Conservation (phyloP, 2,797 vertebrate species). For the Sebastes nivosus region DNA sequence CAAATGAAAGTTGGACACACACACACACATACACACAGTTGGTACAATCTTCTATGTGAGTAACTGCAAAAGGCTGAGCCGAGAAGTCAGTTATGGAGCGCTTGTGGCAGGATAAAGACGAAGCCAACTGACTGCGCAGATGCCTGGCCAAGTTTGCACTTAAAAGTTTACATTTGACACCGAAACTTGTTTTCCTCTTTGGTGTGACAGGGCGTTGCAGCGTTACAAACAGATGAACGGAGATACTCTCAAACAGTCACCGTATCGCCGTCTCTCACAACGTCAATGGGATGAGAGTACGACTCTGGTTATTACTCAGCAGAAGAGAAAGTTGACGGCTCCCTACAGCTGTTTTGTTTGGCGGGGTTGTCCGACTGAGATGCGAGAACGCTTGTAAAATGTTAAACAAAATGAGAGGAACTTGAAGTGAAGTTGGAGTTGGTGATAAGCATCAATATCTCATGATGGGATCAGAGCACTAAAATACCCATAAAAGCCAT, state of each 20-base stretch:
- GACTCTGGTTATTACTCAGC: slow-evolving; percentile 58
- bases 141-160: background rate
- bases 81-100: slow-evolving; percentile 41
- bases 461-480: background rate
- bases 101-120: slow-evolving; percentile 17
- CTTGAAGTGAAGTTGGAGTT: background rate
- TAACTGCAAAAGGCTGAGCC: slow-evolving; percentile 35
- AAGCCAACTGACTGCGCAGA: slow-evolving; percentile 16
- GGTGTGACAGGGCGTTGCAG: slow-evolving; percentile 7
- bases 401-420: background rate
- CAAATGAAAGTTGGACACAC: slow-evolving; percentile 36
- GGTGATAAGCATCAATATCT: background rate
- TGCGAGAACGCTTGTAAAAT: background rate
- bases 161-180: slow-evolving; percentile 21
- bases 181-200: slow-evolving; percentile 18
- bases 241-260: slow-evolving; percentile 54
- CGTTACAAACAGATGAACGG: slow-evolving; percentile 43
- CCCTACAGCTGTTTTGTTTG: slow-evolving; percentile 14
- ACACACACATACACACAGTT: slow-evolving; percentile 3
- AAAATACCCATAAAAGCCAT: background rate
- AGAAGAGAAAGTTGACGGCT: slow-evolving; percentile 51
- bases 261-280: slow-evolving; percentile 37
- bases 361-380: background rate
- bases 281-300: slow-evolving; percentile 49
- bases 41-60: slow-evolving; percentile 24